A percentile compares a stretch with the other conserved stretches of the same genome.
Evolutionary conservation across 2,113 vertebrate species (phyloP).

Genomic region (Emydocephalus ijimae): DNA sequence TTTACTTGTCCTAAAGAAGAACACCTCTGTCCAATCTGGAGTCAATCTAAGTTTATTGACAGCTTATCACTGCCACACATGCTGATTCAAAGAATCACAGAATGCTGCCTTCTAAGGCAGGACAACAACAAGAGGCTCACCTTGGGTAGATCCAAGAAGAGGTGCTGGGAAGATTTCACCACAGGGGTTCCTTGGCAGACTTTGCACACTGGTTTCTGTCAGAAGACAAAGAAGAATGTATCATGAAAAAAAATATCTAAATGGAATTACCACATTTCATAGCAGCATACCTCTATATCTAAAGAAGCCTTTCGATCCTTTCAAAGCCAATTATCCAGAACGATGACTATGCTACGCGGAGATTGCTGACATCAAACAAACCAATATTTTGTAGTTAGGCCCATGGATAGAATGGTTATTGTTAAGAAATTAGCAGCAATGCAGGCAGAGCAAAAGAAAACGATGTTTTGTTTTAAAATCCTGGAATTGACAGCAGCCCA

Average conservation of each 20-base stretch:
- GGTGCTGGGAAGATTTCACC: conserved; percentile 82
- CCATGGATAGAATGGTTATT: background rate
- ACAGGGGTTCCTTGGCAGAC: conserved; percentile 80
- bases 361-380: no score
- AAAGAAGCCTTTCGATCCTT: background rate
- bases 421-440: background rate
- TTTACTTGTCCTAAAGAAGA: background rate
- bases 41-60: background rate
- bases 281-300: background rate
- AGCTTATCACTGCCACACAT: background rate
- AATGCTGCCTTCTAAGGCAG: conserved; percentile 20
- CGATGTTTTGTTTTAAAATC: background rate
- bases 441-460: background rate
- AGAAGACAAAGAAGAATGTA: background rate
- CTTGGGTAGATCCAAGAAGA: conserved; percentile 94
- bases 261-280: background rate
- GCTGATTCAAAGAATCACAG: background rate
- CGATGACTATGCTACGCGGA: background rate
- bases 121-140: conserved; percentile 49
- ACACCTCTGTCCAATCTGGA: background rate
- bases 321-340: background rate
- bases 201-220: conserved; percentile 89
- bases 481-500: background rate
- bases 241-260: background rate
- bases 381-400: background rate